Conservation (phyloP, 2,888 invertebrate species). For the Alviniconcha strummeri region DNA sequence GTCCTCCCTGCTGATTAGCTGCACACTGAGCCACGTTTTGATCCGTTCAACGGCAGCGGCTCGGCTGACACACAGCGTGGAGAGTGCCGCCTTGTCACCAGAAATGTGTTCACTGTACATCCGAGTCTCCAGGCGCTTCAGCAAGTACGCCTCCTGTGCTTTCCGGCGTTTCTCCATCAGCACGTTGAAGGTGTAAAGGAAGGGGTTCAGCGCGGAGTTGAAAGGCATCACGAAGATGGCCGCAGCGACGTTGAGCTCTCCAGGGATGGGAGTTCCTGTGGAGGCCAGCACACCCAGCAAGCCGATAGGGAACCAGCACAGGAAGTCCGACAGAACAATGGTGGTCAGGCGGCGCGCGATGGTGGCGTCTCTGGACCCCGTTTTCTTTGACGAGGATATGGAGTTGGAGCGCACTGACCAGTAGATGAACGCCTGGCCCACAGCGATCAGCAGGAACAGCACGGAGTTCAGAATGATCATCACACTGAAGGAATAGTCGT, state of each 20-base stretch:
- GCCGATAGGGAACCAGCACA: conserved; percentile 28
- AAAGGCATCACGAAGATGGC: conserved; percentile 32
- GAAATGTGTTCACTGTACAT: too few species aligned
- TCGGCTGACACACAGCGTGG: too few species aligned
- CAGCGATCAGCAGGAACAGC: conserved; percentile 63
- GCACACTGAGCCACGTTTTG: too few species aligned
- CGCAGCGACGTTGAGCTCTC: conserved; percentile 12
- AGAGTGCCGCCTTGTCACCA: too few species aligned
- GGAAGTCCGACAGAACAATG: conserved; percentile 27
- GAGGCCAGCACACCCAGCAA: conserved; percentile 21
- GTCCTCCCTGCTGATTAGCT: too few species aligned
- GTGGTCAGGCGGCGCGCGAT: conserved; percentile 27
- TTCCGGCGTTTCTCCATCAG: conserved; percentile 23
- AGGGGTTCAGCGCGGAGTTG: conserved; percentile 27
- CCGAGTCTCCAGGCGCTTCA: conserved; percentile 20
- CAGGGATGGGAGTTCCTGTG: conserved; percentile 18
- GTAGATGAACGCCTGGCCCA: conserved; percentile 68
- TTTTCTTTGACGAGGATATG: background rate
- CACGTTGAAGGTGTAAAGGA: conserved; percentile 27
- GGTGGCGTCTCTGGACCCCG: conserved; percentile 1
- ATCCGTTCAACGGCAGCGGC: too few species aligned
- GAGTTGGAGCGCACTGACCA: conserved; percentile 43
- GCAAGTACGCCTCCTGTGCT: background rate
- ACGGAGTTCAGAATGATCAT: conserved; percentile 67
- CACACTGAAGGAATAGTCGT: conserved; percentile 68